Evolutionary conservation across 2,797 vertebrate genomes (phyloP).

Genomic region (Rhynchotus rufescens): DNA sequence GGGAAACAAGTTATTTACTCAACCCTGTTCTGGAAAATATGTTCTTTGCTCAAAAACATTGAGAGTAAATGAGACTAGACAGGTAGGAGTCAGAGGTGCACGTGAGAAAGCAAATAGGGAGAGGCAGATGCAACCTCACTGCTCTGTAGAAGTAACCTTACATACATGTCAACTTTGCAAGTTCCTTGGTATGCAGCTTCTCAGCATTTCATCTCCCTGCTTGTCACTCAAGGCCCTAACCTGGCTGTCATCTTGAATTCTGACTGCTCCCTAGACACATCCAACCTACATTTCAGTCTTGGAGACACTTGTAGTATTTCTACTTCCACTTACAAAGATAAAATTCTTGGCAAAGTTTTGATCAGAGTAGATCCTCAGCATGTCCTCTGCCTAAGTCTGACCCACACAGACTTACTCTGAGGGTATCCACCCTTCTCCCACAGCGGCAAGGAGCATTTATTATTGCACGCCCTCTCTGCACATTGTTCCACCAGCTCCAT

Average conservation of each 20-base stretch:
- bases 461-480: not conserved
- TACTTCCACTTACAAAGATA: not conserved
- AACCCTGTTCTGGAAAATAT: not conserved
- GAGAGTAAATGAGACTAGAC: not conserved
- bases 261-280: not conserved
- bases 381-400: not conserved
- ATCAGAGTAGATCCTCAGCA: not conserved
- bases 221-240: not conserved
- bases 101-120: not conserved
- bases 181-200: rapidly evolving
- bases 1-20: not conserved
- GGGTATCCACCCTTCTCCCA: not conserved
- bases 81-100: not conserved
- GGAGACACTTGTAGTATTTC: not conserved
- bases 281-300: not conserved
- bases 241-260: not conserved
- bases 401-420: not conserved
- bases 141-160: not conserved
- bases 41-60: rapidly evolving
- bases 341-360: not conserved
- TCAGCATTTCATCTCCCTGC: not conserved
- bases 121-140: not conserved
- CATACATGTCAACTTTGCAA: not conserved
- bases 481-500: rapidly evolving
- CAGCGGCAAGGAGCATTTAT: not conserved